Base-by-base conservation (phyloP, 2,113 vertebrate genomes). In the Raja brachyura region DNA sequence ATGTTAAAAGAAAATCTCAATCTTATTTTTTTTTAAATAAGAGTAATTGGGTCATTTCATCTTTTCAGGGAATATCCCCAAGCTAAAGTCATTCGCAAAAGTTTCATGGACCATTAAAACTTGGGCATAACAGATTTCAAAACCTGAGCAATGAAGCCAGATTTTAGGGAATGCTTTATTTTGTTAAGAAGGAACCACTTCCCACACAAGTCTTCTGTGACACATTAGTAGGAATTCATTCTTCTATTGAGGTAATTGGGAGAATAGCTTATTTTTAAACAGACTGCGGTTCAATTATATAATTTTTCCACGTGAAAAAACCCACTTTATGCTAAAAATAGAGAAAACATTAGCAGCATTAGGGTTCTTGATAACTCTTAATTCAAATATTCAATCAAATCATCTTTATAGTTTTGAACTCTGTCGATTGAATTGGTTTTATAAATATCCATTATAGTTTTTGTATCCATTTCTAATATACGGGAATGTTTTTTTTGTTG, bases 361-460 rank as follows among this genome's bases (percentile, higher is more conserved):
- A 2, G 28, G 56, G 25, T 85, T n/a, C 54, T 85, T 56, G 28
- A 56, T 59, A 54, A 8, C 61, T 86, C 81, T 79, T 83, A 83
- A 83, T 83, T 83, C 39, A 88, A 63, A 6, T 11, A 66, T 63
- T 48, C 39, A 48, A 48, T n/a, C 83, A 31, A 13, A 61, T 59
- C 5, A 13, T n/a, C 56, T 4, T 86, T 25, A 18, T 31, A 63
- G 31, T 16, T 88, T n/a, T 33, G 28, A 63, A 88, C 61, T 88
- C n/a, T 83, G 3, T 16, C n/a, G 56, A 85, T 85, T 61, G 54
- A 85, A 1, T 2, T 59, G 11, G 28, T 11, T 11, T 22, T n/a
- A 86, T 86, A 61, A 86, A 61, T 86, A 61, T 86, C 54, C 81
- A 86, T 86, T 61, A 86, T 86, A 61, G 25, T 54, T 11, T n/a